phyloP scores from a whole-genome alignment of 2,797 vertebrate genomes.

The Melanotaenia nigrans region DNA sequence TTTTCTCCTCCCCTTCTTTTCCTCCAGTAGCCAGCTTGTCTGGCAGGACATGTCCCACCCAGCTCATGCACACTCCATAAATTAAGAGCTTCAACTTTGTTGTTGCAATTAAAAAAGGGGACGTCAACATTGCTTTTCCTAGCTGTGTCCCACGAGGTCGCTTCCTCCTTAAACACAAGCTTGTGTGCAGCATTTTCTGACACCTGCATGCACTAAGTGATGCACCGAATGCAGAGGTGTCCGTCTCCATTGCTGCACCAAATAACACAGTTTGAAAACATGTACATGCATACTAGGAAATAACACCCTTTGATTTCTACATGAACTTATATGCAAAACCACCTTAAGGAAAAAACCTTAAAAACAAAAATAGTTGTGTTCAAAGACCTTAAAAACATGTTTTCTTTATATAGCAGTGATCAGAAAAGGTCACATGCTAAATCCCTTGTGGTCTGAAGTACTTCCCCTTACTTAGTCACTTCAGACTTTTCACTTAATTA shows the following conservation, averaged over 20 bases:
- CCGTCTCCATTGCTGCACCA: conserved; percentile 72
- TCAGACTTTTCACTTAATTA: conserved; percentile 63
- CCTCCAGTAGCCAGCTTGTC: conserved; percentile 55
- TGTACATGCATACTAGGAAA: conserved; percentile 44
- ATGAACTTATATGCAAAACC: conserved; percentile 39
- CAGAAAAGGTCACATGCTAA: conserved; percentile 48
- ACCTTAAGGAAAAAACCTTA: conserved; percentile 22
- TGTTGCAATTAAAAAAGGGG: conserved; percentile 51
- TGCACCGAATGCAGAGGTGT: conserved; percentile 57
- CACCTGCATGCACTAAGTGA: conserved; percentile 65
- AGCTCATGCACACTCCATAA: conserved; percentile 71
- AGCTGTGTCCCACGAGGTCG: conserved; percentile 51
- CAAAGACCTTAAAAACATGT: conserved; percentile 11
- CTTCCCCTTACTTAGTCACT: conserved; percentile 53
- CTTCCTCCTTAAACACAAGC: conserved; percentile 70
- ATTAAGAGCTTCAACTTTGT: conserved; percentile 63
- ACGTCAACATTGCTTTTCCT: conserved; percentile 44
- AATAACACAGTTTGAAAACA: conserved; percentile 39
- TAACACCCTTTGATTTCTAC: conserved; percentile 44
- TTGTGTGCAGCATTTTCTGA: conserved; percentile 65
- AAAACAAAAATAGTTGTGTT: conserved; percentile 1
- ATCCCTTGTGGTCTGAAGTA: conserved; percentile 60
- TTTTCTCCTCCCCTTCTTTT: conserved; percentile 28
- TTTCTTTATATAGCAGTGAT: neutral
- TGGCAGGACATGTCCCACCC: conserved; percentile 60